These are phyloP conservation scores for Nematopogon swammerdamellus DNA, from an alignment of 2,888 invertebrate genomes.

Conservation along the genomic window DNA sequence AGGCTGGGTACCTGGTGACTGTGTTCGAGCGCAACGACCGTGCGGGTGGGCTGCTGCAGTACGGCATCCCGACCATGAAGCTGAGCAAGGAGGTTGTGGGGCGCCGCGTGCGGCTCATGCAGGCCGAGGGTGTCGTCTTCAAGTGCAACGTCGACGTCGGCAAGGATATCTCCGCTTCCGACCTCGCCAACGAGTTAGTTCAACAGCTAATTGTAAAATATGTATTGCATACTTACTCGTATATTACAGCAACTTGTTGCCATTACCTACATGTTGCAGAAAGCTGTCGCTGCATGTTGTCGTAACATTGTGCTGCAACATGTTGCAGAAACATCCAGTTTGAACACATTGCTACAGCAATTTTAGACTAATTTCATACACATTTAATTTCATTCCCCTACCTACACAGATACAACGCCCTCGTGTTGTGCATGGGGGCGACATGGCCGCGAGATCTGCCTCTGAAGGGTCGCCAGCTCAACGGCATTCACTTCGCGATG, in stretches of 20 bases:
- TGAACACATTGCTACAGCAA: no score
- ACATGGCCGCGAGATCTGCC: conserved; percentile 95
- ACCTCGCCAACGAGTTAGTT: conserved; percentile 60
- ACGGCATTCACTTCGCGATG: conserved; percentile 97
- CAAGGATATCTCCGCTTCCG: conserved; percentile 79
- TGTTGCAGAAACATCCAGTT: no score
- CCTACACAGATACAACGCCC: conserved; percentile 81
- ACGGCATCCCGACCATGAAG: conserved; percentile 99
- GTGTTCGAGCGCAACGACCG: conserved; percentile 97
- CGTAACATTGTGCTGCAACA: no score
- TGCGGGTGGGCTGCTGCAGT: conserved; percentile 91
- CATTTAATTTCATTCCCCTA: no score
- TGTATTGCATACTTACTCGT: no score
- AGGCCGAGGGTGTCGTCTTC: conserved; percentile 87
- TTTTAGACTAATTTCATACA: no score
- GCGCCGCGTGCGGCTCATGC: conserved; percentile 80
- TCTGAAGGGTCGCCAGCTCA: conserved; percentile 79
- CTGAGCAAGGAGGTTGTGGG: conserved; percentile 91
- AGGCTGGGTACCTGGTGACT: conserved; percentile 93
- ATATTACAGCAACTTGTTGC: no score
- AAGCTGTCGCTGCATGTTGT: no score
- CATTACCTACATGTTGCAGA: no score
- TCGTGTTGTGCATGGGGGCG: conserved; percentile 89
- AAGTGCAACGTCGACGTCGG: conserved; percentile 90
- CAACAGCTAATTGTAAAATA: no score